Base-by-base conservation (phyloP, 2,888 invertebrate genomes). In the Drosophila flavopinicola region DNA sequence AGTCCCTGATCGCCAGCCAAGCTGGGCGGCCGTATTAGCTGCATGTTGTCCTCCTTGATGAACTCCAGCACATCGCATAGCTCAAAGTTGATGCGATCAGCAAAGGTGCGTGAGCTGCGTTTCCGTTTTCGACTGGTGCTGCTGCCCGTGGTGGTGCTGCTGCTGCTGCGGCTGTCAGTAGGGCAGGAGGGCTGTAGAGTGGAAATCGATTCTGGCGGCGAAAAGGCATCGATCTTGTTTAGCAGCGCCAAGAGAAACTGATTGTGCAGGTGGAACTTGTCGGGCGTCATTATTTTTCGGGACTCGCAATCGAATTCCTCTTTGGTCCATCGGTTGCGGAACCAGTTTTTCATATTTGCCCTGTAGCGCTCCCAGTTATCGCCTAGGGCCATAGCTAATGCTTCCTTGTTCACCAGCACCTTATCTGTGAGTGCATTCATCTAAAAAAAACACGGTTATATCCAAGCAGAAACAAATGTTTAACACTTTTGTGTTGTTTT, bases 281-380 rank as follows among this genome's bases (percentile, higher is more conserved):
- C 94, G 6, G 93, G 91, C 6, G 93, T 93, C 66, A 98, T 91
- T 11, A 97, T 91, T 88, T 94, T 94, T 32, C 96, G 93, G 4
- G 96, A 95, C 91, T 95, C 95, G 10, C 91, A 90, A 84, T 97
- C 97, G 89, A 98, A 97, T 80, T 97, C 95, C 88, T 96, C 95
- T 89, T 96, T 96, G 0, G 95, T 94, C 63, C 95, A 93, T 91
- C 96, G 93, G 89, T 93, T 93, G 49, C 93, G 93, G 80, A 96
- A 96, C 95, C 95, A 96, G 48, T 94, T 92, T 75, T 95, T 95
- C 93, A 96, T 93, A 73, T 95, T 93, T 44, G 92, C 92, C 76
- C 95, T 94, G 89, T 96, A 96, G 89, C 93, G 93, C 59, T 93
- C 93, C 2, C 93, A 92, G 89, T 94, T 94, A 45, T 95, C 95